These are phyloP conservation scores for Chelonus formosanus DNA, from an alignment of 2,888 invertebrate genomes.

Conservation along the genomic window DNA sequence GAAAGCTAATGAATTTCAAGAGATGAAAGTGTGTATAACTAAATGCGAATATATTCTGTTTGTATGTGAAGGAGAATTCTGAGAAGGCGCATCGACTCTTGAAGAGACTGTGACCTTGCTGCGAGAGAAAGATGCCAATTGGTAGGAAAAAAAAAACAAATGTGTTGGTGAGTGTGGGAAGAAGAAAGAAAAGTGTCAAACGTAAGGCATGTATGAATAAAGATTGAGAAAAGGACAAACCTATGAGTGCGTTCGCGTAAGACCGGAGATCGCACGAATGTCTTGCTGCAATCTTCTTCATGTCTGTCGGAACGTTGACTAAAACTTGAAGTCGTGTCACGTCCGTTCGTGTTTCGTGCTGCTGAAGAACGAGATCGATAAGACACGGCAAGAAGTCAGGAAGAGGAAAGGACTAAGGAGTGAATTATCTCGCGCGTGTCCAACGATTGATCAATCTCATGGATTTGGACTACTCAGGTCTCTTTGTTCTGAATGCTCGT, in stretches of 20 bases:
- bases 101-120: slow-evolving; percentile 20
- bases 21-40: background rate
- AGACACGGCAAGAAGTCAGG: slow-evolving; percentile 23
- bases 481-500: too few relatives aligned
- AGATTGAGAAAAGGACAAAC: slow-evolving; percentile 17
- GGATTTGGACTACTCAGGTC: slow-evolving; percentile 22
- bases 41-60: slow-evolving; percentile 1
- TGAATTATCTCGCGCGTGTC: slow-evolving; percentile 6
- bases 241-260: slow-evolving; percentile 23
- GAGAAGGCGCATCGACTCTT: slow-evolving; percentile 12
- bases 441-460: slow-evolving; percentile 38
- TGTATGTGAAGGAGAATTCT: slow-evolving; percentile 13
- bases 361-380: slow-evolving; percentile 38
- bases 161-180: slow-evolving; percentile 6
- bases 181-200: slow-evolving; percentile 9
- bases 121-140: background rate
- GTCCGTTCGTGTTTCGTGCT: slow-evolving; percentile 39
- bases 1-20: too few relatives aligned
- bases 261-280: slow-evolving; percentile 29
- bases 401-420: background rate
- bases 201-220: slow-evolving; percentile 20
- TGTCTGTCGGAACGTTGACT: slow-evolving; percentile 39
- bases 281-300: slow-evolving; percentile 42
- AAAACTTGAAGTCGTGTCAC: slow-evolving; percentile 41
- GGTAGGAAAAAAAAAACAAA: slow-evolving; percentile 5